Conservation (phyloP, 2,113 vertebrate species). For the Platichthys stellatus region DNA sequence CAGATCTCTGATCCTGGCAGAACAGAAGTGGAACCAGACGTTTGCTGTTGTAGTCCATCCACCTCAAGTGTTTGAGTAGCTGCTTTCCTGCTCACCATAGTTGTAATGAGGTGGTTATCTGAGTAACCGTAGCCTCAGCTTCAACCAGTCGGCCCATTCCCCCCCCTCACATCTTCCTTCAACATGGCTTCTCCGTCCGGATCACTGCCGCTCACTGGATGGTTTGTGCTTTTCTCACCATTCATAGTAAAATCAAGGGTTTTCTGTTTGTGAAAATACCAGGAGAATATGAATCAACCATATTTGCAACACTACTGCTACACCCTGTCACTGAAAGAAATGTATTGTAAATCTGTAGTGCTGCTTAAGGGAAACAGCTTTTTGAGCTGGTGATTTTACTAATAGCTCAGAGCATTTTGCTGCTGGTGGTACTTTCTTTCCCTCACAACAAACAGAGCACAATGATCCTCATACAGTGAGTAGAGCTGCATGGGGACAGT, state of each 20-base stretch:
- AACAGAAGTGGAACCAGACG: too few species aligned
- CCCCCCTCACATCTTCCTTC: too few species aligned
- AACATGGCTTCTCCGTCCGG: background rate
- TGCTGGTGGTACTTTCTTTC: slow-evolving; percentile 15
- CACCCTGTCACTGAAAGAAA: background rate
- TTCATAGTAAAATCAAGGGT: background rate
- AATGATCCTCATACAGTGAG: slow-evolving; percentile 33
- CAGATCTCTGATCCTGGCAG: too few species aligned
- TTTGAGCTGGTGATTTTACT: slow-evolving; percentile 34
- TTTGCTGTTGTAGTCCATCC: too few species aligned
- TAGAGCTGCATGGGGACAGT: background rate
- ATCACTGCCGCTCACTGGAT: background rate
- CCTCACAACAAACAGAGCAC: slow-evolving; percentile 18
- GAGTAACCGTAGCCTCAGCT: background rate
- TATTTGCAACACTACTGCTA: background rate
- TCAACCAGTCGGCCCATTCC: background rate
- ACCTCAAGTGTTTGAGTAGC: background rate
- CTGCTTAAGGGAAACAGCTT: background rate
- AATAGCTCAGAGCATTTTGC: slow-evolving; percentile 8
- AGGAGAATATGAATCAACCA: background rate
- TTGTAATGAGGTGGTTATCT: background rate
- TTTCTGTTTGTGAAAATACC: background rate
- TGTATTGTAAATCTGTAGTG: background rate
- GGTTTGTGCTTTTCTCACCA: background rate
- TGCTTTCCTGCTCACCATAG: background rate